Evolutionary conservation across 2,888 invertebrate genomes (phyloP).

Genomic region (Aporophyla nigra): DNA sequence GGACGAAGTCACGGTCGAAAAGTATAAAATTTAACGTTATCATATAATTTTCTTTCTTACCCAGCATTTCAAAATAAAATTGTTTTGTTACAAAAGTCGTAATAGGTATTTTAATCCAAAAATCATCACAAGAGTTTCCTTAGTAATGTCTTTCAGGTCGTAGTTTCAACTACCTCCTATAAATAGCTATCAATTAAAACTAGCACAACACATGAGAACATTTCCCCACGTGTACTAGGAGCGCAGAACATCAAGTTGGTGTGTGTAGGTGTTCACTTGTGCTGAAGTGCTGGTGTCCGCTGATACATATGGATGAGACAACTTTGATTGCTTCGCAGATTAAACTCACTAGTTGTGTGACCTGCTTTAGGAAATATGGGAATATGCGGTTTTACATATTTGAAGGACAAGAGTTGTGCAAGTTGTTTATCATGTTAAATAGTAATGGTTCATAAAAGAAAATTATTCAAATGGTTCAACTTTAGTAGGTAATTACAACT

Average conservation of each 20-base stretch:
- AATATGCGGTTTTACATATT: background rate
- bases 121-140: no score
- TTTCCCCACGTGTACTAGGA: constrained; percentile 6
- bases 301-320: constrained; percentile 74
- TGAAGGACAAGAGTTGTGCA: background rate
- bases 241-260: constrained; percentile 23
- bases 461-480: background rate
- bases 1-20: no score
- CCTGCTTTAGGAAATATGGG: constrained; percentile 5
- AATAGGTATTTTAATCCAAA: no score
- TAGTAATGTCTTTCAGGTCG: background rate
- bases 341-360: constrained; percentile 38
- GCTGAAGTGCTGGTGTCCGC: constrained; percentile 58
- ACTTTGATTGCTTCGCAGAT: constrained; percentile 72
- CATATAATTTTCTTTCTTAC: no score
- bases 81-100: background rate
- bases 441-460: background rate
- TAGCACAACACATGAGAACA: background rate
- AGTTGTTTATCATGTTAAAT: background rate
- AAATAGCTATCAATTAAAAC: constrained; percentile 7
- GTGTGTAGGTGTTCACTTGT: constrained; percentile 44
- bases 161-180: background rate
- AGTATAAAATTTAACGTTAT: no score
- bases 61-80: no score
- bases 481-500: background rate